Conservation (phyloP, 2,113 vertebrate species). For the Barnardius zonarius region DNA sequence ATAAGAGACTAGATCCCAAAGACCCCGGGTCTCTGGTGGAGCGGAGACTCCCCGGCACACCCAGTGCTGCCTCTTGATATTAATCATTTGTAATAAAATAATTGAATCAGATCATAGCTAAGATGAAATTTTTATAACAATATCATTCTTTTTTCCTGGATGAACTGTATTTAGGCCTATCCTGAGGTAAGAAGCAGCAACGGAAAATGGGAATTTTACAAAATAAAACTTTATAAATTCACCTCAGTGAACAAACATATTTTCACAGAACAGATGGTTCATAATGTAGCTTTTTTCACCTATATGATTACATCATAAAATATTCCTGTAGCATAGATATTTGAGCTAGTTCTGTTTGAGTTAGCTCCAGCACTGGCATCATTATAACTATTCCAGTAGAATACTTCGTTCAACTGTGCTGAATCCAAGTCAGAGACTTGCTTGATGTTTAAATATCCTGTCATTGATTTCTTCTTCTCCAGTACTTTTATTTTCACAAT, state of each 20-base stretch:
- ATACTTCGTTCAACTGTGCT: background rate
- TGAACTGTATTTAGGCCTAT: background rate
- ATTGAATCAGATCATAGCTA: too few relatives aligned
- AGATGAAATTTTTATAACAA: too few relatives aligned
- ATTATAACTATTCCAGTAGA: background rate
- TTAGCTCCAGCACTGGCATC: background rate
- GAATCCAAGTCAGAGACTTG: background rate
- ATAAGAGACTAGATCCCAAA: too few relatives aligned
- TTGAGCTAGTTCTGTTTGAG: background rate
- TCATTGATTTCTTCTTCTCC: background rate
- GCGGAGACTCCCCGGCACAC: too few relatives aligned
- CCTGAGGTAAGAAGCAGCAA: background rate
- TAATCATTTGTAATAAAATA: too few relatives aligned
- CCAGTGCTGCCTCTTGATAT: too few relatives aligned
- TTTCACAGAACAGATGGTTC: background rate
- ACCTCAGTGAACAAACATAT: background rate
- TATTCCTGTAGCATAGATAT: background rate
- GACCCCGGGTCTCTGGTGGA: too few relatives aligned
- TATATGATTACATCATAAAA: background rate
- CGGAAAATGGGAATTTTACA: background rate
- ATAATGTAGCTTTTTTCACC: background rate
- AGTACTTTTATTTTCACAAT: background rate
- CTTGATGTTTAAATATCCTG: background rate
- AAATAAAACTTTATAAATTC: background rate
- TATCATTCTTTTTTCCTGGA: background rate